Evolutionary conservation across 2,888 invertebrate genomes (phyloP).

Genomic region (Atrina japonica): DNA sequence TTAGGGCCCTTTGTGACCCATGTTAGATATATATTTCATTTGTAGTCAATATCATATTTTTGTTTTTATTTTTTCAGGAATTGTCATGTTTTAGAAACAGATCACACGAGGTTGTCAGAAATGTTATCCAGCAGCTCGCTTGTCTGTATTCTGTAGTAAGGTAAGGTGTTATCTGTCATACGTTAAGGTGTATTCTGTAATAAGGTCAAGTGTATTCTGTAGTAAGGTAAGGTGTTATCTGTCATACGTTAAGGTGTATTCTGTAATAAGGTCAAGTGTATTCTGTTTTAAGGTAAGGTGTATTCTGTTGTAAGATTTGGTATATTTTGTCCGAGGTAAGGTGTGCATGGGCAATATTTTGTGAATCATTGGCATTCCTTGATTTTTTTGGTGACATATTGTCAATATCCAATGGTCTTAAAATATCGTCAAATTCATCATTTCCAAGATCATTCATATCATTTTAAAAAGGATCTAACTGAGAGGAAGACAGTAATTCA

Average conservation of each 20-base stretch:
- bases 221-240: slow-evolving; percentile 63
- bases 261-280: slow-evolving; percentile 88
- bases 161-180: slow-evolving; percentile 52
- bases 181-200: slow-evolving; percentile 85
- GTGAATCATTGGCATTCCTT: too few relatives aligned
- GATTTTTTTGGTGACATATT: too few relatives aligned
- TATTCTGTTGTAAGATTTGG: slow-evolving; percentile 88
- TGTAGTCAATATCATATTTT: too few relatives aligned
- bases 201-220: slow-evolving; percentile 84
- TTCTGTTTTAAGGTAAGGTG: slow-evolving; percentile 67
- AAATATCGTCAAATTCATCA: too few relatives aligned
- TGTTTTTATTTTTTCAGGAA: slow-evolving; percentile 79
- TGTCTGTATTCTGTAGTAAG: slow-evolving; percentile 82
- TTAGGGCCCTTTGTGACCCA: too few relatives aligned
- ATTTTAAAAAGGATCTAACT: too few relatives aligned
- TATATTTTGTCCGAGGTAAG: slow-evolving; percentile 80
- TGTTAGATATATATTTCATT: too few relatives aligned
- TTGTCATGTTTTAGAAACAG: slow-evolving; percentile 87
- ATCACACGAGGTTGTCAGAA: slow-evolving; percentile 87
- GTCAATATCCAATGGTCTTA: too few relatives aligned
- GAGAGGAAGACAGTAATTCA: too few relatives aligned
- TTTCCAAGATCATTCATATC: too few relatives aligned
- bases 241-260: slow-evolving; percentile 79
- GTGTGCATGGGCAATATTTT: too few relatives aligned
- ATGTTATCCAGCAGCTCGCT: slow-evolving; percentile 88